A percentile compares a stretch with the other conserved stretches of the same genome.
Conservation (phyloP, 2,797 vertebrate species). For the Bradypodion pumilum region DNA sequence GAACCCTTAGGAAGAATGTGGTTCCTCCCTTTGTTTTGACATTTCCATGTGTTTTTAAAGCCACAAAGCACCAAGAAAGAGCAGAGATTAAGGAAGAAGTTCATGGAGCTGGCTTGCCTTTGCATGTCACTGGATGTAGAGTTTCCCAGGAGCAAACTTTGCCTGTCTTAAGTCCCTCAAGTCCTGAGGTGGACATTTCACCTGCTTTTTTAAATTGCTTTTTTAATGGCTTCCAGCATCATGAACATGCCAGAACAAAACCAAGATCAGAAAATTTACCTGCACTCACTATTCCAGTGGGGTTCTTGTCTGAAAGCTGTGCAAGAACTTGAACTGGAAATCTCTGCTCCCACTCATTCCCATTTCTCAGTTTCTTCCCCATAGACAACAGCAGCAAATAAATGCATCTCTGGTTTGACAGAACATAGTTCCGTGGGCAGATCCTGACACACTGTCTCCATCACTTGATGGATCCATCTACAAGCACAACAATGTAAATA, state of each 20-base stretch:
- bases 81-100: neutral
- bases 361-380: neutral
- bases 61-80: neutral
- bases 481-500: constrained; percentile 73
- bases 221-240: neutral
- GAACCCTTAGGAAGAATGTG: neutral
- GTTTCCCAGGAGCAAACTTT: constrained; percentile 1
- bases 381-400: neutral
- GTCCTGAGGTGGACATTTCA: neutral
- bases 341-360: neutral
- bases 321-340: neutral
- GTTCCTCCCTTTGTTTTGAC: neutral
- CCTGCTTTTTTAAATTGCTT: neutral
- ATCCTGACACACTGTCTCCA: constrained; percentile 19
- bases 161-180: neutral
- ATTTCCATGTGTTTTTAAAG: neutral
- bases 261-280: neutral
- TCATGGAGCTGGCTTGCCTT: neutral
- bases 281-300: neutral
- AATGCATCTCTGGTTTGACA: neutral
- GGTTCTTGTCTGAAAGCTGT: neutral
- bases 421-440: neutral
- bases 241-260: constrained; percentile 3
- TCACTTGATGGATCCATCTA: constrained; percentile 28
- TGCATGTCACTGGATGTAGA: constrained; percentile 9